These are phyloP conservation scores for Zosterops lateralis DNA, from an alignment of 2,113 vertebrate species.

Conservation along the genomic window DNA sequence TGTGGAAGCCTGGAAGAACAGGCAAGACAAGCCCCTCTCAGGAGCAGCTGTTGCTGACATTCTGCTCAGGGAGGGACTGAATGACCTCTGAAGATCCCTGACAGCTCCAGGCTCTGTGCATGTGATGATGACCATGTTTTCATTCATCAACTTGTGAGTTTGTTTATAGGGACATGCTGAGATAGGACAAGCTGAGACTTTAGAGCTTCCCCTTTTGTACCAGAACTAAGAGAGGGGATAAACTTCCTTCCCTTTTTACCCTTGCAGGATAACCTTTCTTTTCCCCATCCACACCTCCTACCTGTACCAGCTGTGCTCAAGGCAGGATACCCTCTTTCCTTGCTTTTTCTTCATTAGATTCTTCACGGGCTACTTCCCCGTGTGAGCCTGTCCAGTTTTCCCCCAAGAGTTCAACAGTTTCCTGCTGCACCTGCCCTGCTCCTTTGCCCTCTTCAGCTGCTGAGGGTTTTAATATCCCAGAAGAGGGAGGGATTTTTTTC, in stretches of 20 bases:
- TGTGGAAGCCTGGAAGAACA: background rate
- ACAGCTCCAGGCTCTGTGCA: background rate
- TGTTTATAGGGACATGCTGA: background rate
- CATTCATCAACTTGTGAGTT: background rate
- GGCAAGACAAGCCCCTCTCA: fast-evolving
- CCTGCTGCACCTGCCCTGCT: background rate
- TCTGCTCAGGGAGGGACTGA: background rate
- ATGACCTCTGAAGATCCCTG: background rate
- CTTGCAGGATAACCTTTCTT: background rate
- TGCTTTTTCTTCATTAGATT: background rate
- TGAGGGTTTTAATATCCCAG: background rate
- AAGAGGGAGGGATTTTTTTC: background rate
- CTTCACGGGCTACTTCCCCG: fast-evolving
- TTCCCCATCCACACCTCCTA: background rate
- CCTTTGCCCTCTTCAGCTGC: background rate
- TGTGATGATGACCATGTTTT: background rate
- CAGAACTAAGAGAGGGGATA: background rate
- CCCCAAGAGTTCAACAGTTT: background rate
- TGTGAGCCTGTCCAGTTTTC: background rate
- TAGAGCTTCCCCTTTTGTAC: background rate
- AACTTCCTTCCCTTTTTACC: background rate
- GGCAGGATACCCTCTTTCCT: background rate
- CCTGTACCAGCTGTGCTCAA: background rate
- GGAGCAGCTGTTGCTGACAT: background rate
- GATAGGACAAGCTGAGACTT: background rate